phyloP scores from a whole-genome alignment of 2,113 vertebrate genomes.

The Mystacornis crossleyi region DNA sequence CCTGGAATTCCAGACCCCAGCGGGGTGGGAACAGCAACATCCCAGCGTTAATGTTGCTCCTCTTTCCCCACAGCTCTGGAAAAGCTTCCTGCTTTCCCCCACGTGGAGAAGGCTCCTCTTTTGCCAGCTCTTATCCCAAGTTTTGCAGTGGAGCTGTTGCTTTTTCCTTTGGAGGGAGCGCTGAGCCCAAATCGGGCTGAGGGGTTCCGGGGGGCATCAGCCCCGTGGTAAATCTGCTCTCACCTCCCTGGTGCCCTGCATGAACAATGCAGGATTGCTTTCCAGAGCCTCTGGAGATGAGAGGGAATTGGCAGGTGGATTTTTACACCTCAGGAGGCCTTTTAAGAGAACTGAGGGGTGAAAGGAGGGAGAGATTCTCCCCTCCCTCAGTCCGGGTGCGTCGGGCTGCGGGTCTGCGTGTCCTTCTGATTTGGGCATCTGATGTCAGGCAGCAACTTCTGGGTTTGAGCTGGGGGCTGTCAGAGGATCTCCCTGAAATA shows the following conservation, averaged over 20 bases:
- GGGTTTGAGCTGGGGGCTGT: neutral
- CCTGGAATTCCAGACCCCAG: neutral
- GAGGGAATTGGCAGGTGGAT: neutral
- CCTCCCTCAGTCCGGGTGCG: neutral
- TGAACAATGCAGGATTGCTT: neutral
- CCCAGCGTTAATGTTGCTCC: neutral
- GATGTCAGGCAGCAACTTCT: slow-evolving; percentile 41
- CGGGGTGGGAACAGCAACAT: neutral
- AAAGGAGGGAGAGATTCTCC: neutral
- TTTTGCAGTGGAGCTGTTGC: neutral
- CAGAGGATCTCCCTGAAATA: neutral
- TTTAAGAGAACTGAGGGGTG: neutral
- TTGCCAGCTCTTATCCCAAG: neutral
- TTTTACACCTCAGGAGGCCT: neutral
- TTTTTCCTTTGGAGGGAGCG: neutral
- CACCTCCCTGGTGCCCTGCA: neutral
- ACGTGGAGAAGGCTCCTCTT: neutral
- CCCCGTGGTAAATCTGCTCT: neutral
- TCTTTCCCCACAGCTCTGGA: neutral
- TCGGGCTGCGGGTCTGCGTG: accelerated
- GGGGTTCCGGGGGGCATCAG: accelerated
- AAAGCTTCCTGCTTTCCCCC: neutral
- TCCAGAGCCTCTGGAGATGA: neutral
- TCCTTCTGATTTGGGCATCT: neutral
- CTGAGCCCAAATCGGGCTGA: neutral